These are phyloP conservation scores for Rhopalosiphum nymphaeae DNA, from an alignment of 2,888 invertebrate genomes.

Conservation along the genomic window DNA sequence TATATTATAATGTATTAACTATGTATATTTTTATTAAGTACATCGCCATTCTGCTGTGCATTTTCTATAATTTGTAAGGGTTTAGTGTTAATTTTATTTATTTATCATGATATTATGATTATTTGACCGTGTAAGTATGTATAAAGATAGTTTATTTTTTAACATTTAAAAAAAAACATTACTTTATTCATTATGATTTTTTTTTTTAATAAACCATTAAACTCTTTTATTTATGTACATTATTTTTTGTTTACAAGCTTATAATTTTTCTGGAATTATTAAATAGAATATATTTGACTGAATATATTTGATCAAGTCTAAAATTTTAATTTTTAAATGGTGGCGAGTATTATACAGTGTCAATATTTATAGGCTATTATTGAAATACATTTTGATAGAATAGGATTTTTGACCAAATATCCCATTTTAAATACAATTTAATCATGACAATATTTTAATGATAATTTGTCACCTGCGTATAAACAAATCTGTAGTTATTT, in stretches of 20 bases:
- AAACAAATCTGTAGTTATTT: background rate
- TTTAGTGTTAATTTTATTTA: background rate
- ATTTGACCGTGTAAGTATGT: background rate
- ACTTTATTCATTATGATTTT: background rate
- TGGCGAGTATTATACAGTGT: background rate
- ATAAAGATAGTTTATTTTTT: background rate
- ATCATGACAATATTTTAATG: background rate
- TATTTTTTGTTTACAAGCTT: background rate
- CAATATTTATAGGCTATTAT: background rate
- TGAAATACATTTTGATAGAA: background rate
- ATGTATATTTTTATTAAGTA: background rate
- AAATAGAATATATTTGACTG: background rate
- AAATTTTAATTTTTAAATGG: background rate
- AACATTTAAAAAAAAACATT: background rate
- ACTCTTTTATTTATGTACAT: background rate
- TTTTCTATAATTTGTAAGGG: background rate
- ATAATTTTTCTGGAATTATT: background rate
- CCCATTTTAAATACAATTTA: background rate
- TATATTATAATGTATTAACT: background rate
- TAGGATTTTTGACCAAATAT: background rate
- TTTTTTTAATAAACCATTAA: background rate
- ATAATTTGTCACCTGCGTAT: background rate
- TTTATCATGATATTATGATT: background rate
- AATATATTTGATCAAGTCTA: background rate
- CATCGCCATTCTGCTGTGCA: background rate